Base-by-base conservation (phyloP, 2,888 invertebrate genomes). In the Thumatha senex region DNA sequence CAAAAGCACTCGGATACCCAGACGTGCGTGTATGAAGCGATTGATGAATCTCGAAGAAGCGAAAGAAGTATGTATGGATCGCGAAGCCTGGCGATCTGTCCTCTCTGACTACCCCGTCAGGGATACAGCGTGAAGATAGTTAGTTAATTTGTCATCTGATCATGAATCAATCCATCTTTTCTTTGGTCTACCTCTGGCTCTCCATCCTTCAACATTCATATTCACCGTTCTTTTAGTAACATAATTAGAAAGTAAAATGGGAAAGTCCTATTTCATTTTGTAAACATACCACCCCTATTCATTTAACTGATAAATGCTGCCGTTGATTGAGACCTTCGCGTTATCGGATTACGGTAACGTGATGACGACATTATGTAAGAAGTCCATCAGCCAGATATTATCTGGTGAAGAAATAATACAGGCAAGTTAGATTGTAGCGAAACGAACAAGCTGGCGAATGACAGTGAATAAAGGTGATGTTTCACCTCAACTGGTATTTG, bases 321-420 rank as follows among this genome's bases (percentile, higher is more conserved):
- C 65, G 66, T 72, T 77, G 84, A 85, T 86, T 85, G 83, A 85
- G 84, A 83, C 80, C 75, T 84, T 80, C 76, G 77, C 70, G 80
- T 76, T 84, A 81, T 79, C 82, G 67, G 62, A 66, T 73, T 67
- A 64, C 66, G 63, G 61, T 48, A 62, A 70, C 61, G 58, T 70
- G 77, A 78, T 75, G 79, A 78, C 77, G 73, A 74, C 76, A 80
- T 78, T 80, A 78, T 76, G 72, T 75, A 54, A 54, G 55, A 51
- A 52, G 31, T 54, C 67, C 67, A 71, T 70, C 70, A 69, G 61
- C 56, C 55, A 55, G 55, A 61, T 64, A 67, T 73, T 70, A 72
- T 63, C 61, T 56, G 70, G 71, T 71, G 69, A 63, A 65, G 69
- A 70, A 75, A 72, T 68, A 67, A 66, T 58, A 51, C 48, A 52